Evolutionary conservation across 2,113 vertebrate genomes (phyloP).

Genomic region (Haliaeetus leucogaster): DNA sequence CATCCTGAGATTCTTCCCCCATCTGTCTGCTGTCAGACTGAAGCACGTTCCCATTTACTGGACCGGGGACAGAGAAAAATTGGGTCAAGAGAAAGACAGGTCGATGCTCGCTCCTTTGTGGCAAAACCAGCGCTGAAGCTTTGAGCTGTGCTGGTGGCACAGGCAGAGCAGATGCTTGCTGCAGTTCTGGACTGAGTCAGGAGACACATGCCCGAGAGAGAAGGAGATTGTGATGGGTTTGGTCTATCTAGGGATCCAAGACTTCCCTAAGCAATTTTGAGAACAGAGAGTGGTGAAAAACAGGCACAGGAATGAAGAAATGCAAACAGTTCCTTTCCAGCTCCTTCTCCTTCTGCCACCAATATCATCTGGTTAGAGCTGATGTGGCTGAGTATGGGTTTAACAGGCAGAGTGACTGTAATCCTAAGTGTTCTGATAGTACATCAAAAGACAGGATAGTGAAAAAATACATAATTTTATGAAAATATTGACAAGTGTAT

Average conservation of each 20-base stretch:
- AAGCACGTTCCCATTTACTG: neutral
- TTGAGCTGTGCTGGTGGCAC: neutral
- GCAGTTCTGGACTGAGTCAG: neutral
- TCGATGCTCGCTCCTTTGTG: neutral
- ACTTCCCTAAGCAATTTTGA: neutral
- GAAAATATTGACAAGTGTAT: neutral
- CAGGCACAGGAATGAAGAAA: neutral
- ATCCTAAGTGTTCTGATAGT: neutral
- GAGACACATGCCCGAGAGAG: accelerated
- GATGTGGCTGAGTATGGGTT: neutral
- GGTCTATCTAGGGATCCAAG: neutral
- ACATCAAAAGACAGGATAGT: neutral
- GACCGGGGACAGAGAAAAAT: neutral
- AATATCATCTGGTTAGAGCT: neutral
- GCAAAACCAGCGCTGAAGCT: neutral
- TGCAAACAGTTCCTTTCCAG: neutral
- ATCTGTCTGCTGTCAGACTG: neutral
- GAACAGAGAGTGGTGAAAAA: neutral
- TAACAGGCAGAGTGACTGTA: neutral
- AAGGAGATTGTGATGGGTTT: neutral
- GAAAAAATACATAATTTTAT: neutral
- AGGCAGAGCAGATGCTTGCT: neutral
- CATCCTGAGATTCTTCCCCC: conserved; percentile 7
- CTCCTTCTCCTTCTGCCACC: neutral
- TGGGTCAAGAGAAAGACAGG: neutral